Conservation (phyloP, 2,113 vertebrate genomes). For the Podarcis muralis region DNA sequence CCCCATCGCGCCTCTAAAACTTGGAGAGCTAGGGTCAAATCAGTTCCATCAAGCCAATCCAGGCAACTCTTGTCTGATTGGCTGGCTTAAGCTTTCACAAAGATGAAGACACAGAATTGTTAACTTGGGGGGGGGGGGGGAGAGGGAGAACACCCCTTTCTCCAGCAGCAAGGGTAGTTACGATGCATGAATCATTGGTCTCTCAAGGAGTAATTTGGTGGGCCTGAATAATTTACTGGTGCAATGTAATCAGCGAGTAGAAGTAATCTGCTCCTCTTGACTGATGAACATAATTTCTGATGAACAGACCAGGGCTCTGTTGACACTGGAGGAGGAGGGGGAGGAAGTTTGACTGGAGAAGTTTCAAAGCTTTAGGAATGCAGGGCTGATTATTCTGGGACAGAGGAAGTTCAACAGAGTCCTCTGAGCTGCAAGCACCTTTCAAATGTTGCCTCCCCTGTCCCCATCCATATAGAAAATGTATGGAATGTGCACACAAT, state of each 20-base stretch:
- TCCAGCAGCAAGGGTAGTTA: background rate
- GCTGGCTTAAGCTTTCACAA: background rate
- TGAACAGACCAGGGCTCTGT: background rate
- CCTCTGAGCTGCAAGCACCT: background rate
- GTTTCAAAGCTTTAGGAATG: no score
- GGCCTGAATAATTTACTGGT: conserved; percentile 34
- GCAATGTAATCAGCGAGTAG: conserved; percentile 24
- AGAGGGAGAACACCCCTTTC: no score
- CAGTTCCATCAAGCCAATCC: background rate
- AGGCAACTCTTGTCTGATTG: background rate
- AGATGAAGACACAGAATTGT: background rate
- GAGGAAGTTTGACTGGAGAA: background rate
- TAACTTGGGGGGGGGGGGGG: no score
- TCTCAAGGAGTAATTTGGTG: background rate
- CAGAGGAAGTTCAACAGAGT: background rate
- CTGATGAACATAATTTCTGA: conserved; percentile 12
- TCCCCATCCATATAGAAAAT: no score
- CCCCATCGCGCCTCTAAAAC: background rate
- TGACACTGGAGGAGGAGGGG: background rate
- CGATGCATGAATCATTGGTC: background rate
- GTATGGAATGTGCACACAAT: no score
- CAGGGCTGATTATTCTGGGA: background rate
- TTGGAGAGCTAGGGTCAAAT: background rate
- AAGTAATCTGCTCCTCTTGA: conserved; percentile 29
- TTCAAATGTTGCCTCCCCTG: no score